A percentile compares a stretch with the other conserved stretches of the same genome.
These are phyloP conservation scores for Pristionchus pacificus DNA, from an alignment of 1,140 invertebrate species.

Conservation along the genomic window DNA sequence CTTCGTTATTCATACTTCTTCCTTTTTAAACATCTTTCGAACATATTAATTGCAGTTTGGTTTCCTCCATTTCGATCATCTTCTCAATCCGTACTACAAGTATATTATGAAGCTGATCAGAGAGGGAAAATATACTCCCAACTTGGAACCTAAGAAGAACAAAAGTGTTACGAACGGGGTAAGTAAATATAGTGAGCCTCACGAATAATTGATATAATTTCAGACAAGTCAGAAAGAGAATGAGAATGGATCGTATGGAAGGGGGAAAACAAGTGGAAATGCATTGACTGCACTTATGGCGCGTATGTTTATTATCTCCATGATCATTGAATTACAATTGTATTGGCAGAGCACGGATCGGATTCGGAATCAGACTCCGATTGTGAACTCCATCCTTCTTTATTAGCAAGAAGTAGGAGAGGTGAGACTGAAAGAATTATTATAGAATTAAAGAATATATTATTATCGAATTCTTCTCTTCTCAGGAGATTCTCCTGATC, in stretches of 20 bases:
- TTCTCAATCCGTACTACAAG: conserved; percentile 83
- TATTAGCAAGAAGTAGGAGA: conserved; percentile 18
- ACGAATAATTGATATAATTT: too few species aligned
- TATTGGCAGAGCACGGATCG: conserved; percentile 34
- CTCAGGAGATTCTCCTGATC: not conserved
- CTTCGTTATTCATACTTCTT: not conserved
- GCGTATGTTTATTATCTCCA: conserved; percentile 19
- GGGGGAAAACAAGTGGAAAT: conserved; percentile 7
- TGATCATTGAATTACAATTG: not conserved
- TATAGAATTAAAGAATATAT: conserved; percentile 5
- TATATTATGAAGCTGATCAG: conserved; percentile 77
- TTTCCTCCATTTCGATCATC: conserved; percentile 81
- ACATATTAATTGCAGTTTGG: conserved; percentile 70
- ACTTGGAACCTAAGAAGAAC: conserved; percentile 20
- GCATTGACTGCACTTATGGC: conserved; percentile 26
- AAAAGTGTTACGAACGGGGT: conserved; percentile 16
- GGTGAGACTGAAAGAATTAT: conserved; percentile 10
- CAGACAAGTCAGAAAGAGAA: too few species aligned
- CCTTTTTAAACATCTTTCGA: conserved; percentile 12
- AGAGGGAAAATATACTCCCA: conserved; percentile 69
- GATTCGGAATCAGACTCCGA: conserved; percentile 36
- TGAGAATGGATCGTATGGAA: too few species aligned
- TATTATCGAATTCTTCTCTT: conserved; percentile 7
- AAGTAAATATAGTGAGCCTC: too few species aligned
- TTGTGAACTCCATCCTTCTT: conserved; percentile 41